phyloP scores from a whole-genome alignment of 2,113 vertebrate species.

The Strigops habroptila region DNA sequence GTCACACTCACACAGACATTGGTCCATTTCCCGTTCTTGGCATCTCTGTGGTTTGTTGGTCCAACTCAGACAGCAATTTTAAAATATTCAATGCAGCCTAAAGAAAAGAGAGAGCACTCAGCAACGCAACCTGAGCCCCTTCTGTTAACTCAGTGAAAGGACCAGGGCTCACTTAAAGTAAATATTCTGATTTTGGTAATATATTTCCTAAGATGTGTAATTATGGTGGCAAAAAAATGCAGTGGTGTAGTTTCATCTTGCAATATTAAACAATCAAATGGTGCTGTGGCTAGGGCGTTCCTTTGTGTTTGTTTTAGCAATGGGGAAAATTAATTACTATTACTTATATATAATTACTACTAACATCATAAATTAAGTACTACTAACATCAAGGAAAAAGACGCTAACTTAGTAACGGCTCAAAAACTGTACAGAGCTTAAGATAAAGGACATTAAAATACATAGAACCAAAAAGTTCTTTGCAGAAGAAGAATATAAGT shows the following conservation, averaged over 20 bases:
- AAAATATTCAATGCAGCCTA: constrained; percentile 96
- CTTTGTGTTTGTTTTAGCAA: neutral
- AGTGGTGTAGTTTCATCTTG: neutral
- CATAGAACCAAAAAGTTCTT: neutral
- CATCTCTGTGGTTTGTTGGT: constrained; percentile 90
- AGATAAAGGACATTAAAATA: neutral
- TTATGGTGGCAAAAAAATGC: neutral
- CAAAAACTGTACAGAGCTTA: neutral
- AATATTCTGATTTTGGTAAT: neutral
- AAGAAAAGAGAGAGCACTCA: neutral
- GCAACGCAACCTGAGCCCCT: neutral
- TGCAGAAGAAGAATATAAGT: neutral
- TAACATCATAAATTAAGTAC: neutral
- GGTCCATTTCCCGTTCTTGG: constrained; percentile 92
- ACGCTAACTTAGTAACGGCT: neutral
- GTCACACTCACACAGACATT: constrained; percentile 87
- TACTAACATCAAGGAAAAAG: neutral
- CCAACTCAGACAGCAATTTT: constrained; percentile 94
- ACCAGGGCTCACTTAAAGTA: neutral
- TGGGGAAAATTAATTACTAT: neutral
- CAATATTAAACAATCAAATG: neutral
- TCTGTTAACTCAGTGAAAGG: neutral
- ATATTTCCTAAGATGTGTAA: neutral
- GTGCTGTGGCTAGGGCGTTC: neutral
- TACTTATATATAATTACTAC: neutral